phyloP scores from a whole-genome alignment of 2,797 vertebrate species.

The Gadopsis bispinosus region DNA sequence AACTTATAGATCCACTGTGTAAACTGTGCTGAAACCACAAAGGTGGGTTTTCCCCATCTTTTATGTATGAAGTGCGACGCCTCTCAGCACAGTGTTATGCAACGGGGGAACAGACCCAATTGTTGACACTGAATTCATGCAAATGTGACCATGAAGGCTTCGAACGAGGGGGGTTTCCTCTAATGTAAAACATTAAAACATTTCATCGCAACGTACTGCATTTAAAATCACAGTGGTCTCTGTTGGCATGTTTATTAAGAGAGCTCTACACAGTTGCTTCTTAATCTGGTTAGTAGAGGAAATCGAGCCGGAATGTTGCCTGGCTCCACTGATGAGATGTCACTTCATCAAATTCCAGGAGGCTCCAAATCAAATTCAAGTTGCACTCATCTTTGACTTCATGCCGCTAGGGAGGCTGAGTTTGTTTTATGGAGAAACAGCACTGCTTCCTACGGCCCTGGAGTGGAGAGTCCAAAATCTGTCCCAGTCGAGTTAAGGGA shows the following conservation, averaged over 20 bases:
- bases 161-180: no score
- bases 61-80: background rate
- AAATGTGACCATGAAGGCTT: conserved; percentile 29
- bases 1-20: conserved; percentile 3
- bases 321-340: background rate
- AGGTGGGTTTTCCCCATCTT: conserved; percentile 4
- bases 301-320: background rate
- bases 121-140: background rate
- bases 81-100: background rate
- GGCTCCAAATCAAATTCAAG: background rate
- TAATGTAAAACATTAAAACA: background rate
- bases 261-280: background rate
- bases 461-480: conserved; percentile 42
- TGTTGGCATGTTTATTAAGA: background rate
- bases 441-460: background rate
- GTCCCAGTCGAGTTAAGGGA: conserved; percentile 3
- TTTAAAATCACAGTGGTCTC: conserved; percentile 2
- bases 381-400: background rate
- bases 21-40: conserved; percentile 22
- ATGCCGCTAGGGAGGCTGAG: background rate
- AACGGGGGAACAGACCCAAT: background rate
- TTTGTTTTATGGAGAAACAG: conserved; percentile 19
- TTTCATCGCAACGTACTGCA: background rate
- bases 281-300: background rate
- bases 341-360: conserved; percentile 14